Evolutionary conservation across 1,140 invertebrate genomes (phyloP).

Genomic region (Lepidostoma basale): DNA sequence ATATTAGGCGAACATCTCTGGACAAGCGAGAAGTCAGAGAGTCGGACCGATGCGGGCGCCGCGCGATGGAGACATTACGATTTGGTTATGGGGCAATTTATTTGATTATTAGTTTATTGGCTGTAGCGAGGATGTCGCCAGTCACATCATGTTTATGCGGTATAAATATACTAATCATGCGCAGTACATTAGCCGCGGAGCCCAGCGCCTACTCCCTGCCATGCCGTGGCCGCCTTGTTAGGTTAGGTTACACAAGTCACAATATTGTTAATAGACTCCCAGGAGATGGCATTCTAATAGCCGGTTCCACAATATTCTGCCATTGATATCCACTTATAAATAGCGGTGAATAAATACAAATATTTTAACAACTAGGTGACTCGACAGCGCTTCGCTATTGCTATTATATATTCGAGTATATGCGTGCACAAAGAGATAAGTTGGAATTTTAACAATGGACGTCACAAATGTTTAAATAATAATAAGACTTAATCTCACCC

Average conservation of each 20-base stretch:
- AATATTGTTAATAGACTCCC: background rate
- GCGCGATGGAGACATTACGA: slow-evolving; percentile 43
- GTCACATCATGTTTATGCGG: slow-evolving; percentile 29
- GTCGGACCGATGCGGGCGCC: slow-evolving; percentile 36
- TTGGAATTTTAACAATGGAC: no score
- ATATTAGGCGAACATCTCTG: background rate
- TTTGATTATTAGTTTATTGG: slow-evolving; percentile 41
- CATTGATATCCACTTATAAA: no score
- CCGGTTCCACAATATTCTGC: no score
- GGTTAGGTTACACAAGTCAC: background rate
- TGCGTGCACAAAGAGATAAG: no score
- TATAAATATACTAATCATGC: slow-evolving; percentile 34
- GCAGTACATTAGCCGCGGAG: slow-evolving; percentile 10
- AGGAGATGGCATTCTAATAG: no score
- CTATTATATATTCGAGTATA: no score
- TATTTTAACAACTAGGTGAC: no score
- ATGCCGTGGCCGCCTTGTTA: background rate
- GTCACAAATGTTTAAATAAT: no score
- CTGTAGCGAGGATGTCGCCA: slow-evolving; percentile 29
- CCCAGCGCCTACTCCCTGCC: background rate
- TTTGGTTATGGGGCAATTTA: slow-evolving; percentile 43
- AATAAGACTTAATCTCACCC: no score
- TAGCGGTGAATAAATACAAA: no score
- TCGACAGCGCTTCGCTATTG: no score
- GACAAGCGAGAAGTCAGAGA: background rate